phyloP scores from a whole-genome alignment of 2,113 vertebrate species.

The human (Homo sapiens) region GRCh38 chr7:82167501-82168000 shows the following conservation, averaged over 20 bases:
- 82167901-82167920: background rate
- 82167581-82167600: background rate
- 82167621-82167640: background rate
- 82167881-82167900: background rate
- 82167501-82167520: background rate
- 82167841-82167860: conserved; percentile 8
- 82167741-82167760: background rate
- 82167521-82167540: background rate
- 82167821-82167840: background rate
- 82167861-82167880: background rate
- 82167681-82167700: background rate
- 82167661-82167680: background rate
- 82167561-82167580: background rate
- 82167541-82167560: background rate
- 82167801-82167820: background rate
- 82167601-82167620: background rate
- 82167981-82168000: background rate
- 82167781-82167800: background rate
- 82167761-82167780: background rate
- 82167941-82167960: background rate
- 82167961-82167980: background rate
- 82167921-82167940: background rate
- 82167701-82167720: background rate
- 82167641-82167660: background rate
- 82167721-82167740: background rate